phyloP scores from a whole-genome alignment of 2,797 vertebrate species.

The Oreochromis mossambicus region DNA sequence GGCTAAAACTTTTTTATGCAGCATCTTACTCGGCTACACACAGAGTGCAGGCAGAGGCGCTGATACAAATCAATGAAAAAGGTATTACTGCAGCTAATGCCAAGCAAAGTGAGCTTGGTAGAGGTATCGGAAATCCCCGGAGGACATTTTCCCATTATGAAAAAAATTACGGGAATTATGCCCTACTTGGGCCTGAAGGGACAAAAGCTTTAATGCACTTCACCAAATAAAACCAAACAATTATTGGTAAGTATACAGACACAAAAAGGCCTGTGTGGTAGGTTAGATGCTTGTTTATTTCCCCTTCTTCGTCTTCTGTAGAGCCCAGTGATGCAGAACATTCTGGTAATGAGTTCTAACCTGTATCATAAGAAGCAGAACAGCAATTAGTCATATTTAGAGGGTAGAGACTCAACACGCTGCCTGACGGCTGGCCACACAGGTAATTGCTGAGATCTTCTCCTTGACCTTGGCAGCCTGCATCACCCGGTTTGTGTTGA shows the following conservation, averaged over 20 bases:
- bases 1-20: not conserved
- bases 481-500: not conserved
- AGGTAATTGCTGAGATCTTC: constrained; percentile 23
- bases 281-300: constrained; percentile 33
- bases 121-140: constrained; percentile 16
- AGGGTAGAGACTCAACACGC: constrained; percentile 19
- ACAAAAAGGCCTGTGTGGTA: not conserved
- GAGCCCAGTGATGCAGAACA: constrained; percentile 38
- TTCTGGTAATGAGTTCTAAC: constrained; percentile 60
- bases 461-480: constrained; percentile 44
- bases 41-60: constrained; percentile 6
- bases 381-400: constrained; percentile 70
- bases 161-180: constrained; percentile 13
- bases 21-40: not conserved
- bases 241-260: not conserved
- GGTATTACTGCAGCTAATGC: constrained; percentile 44
- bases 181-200: not conserved
- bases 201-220: not conserved
- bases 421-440: constrained; percentile 2
- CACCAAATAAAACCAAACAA: constrained; percentile 17
- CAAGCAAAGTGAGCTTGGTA: constrained; percentile 32
- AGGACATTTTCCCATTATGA: constrained; percentile 8
- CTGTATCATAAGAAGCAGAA: constrained; percentile 53
- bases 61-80: constrained; percentile 51
- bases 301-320: not conserved